Conservation (phyloP, 2,797 vertebrate genomes). For the Myotis myotis region DNA sequence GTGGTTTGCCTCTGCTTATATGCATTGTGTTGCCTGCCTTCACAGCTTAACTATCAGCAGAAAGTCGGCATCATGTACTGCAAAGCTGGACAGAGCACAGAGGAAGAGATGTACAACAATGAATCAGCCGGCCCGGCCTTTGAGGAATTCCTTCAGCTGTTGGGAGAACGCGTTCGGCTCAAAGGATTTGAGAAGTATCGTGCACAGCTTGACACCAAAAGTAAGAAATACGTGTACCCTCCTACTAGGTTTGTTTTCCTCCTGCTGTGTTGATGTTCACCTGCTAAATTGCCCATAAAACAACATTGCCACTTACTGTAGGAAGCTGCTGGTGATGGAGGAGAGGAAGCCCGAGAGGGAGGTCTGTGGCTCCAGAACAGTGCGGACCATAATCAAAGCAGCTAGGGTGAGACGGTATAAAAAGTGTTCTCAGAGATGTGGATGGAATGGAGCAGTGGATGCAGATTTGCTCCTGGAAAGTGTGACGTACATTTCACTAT, state of each 20-base stretch:
- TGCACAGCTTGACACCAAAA: constrained; percentile 94
- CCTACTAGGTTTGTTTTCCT: background rate
- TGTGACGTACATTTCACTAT: background rate
- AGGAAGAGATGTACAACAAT: constrained; percentile 99
- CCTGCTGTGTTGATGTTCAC: background rate
- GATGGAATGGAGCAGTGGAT: background rate
- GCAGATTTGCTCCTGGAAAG: background rate
- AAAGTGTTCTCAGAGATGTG: background rate
- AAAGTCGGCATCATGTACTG: constrained; percentile 99
- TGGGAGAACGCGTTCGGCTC: constrained; percentile 96
- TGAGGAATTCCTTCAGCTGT: constrained; percentile 96
- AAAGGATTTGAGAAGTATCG: constrained; percentile 98
- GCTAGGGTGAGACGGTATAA: background rate
- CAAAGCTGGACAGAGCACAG: constrained; percentile 94
- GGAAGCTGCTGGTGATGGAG: background rate
- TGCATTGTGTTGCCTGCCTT: constrained; percentile 55
- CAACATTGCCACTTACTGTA: background rate
- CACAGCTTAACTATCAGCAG: constrained; percentile 96
- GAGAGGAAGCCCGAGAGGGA: background rate
- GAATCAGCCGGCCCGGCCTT: constrained; percentile 94
- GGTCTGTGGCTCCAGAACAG: background rate
- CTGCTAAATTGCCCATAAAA: background rate
- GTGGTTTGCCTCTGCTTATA: background rate
- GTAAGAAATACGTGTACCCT: constrained; percentile 57
- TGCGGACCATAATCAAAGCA: background rate